Conservation (phyloP, 2,888 invertebrate genomes). For the Drosophila emarginata region DNA sequence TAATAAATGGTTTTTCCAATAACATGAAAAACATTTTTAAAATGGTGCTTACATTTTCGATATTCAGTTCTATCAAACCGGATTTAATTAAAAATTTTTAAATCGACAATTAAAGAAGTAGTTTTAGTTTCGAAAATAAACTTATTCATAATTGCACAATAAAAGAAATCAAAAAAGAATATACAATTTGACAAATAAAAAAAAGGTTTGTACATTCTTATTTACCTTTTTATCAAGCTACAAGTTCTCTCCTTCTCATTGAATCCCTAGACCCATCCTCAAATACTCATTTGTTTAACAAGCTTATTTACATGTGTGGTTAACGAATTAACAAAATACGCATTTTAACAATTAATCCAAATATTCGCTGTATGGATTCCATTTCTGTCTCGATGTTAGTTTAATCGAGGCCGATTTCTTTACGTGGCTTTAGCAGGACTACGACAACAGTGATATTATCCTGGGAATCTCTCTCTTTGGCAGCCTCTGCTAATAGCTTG, state of each 20-base stretch:
- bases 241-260: neutral
- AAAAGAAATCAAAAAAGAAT: too few species aligned
- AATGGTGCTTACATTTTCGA: neutral
- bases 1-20: neutral
- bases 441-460: constrained; percentile 77
- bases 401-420: constrained; percentile 54
- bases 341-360: constrained; percentile 42
- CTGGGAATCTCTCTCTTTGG: constrained; percentile 76
- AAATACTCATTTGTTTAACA: neutral
- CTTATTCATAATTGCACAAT: too few species aligned
- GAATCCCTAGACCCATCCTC: constrained; percentile 2
- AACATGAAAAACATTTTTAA: neutral
- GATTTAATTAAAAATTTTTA: neutral
- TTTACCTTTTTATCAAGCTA: neutral
- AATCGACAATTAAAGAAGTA: too few species aligned
- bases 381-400: neutral
- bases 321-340: constrained; percentile 25
- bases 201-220: neutral
- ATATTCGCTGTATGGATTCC: constrained; percentile 29
- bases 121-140: too few species aligned
- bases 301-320: constrained; percentile 15
- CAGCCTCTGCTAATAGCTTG: constrained; percentile 73
- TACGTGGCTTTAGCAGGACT: constrained; percentile 71
- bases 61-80: neutral
- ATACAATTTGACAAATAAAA: too few species aligned